A percentile compares a stretch with the other conserved stretches of the same genome.
phyloP scores from a whole-genome alignment of 1,140 invertebrate genomes.

The Chrysomallon squamiferum region DNA sequence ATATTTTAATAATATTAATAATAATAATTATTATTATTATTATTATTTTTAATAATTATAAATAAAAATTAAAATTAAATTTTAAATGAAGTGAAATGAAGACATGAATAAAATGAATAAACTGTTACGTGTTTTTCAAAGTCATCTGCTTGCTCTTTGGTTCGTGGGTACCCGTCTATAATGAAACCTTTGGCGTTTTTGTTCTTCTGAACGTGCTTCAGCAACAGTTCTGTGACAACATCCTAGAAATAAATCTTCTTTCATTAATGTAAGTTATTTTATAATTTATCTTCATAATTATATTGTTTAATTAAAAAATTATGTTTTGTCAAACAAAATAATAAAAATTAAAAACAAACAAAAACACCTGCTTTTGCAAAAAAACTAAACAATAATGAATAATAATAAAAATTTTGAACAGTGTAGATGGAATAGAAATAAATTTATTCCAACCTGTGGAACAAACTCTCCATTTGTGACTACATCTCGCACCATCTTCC shows the following conservation, averaged over 20 bases:
- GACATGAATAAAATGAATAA: too few relatives aligned
- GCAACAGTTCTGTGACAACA: conserved; percentile 85
- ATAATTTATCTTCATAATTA: not conserved
- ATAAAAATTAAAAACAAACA: too few relatives aligned
- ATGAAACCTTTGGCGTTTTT: conserved; percentile 84
- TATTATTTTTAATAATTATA: too few relatives aligned
- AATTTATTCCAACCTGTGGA: conserved; percentile 42
- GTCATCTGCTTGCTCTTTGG: conserved; percentile 45
- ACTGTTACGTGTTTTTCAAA: conserved; percentile 50
- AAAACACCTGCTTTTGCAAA: too few relatives aligned
- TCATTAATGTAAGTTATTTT: not conserved
- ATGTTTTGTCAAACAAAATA: too few relatives aligned
- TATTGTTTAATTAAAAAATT: too few relatives aligned
- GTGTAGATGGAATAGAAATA: too few relatives aligned
- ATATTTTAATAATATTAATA: too few relatives aligned
- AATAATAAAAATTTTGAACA: not conserved
- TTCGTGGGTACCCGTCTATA: conserved; percentile 88
- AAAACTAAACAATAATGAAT: too few relatives aligned
- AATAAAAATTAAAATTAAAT: too few relatives aligned
- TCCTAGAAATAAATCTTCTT: conserved; percentile 68
- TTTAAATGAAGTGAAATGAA: too few relatives aligned
- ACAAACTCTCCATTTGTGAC: conserved; percentile 55
- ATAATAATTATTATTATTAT: too few relatives aligned
- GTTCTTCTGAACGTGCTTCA: conserved; percentile 76
- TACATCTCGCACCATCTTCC: conserved; percentile 51